These are phyloP conservation scores for Micromesistius poutassou DNA, from an alignment of 2,797 vertebrate genomes.

Conservation along the genomic window DNA sequence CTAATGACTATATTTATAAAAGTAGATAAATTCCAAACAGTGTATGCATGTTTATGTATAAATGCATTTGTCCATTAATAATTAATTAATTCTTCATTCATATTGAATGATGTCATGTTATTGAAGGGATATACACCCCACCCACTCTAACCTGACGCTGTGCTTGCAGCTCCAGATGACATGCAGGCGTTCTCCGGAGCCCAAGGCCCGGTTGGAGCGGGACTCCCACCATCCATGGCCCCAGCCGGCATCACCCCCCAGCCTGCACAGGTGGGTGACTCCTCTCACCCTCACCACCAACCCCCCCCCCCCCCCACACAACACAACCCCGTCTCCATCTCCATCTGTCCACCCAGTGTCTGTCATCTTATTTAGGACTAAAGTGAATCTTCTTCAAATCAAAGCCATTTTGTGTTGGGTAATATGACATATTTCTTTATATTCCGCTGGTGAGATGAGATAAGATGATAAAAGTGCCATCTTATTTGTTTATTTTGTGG, in stretches of 20 bases:
- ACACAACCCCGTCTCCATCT: neutral
- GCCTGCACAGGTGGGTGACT: slow-evolving; percentile 67
- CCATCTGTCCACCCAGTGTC: neutral
- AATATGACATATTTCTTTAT: neutral
- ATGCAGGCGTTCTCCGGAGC: slow-evolving; percentile 73
- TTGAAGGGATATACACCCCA: neutral
- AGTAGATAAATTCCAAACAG: no score
- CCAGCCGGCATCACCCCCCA: slow-evolving; percentile 70
- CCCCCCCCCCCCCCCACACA: no score
- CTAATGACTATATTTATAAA: no score
- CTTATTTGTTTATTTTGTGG: neutral
- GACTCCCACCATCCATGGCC: slow-evolving; percentile 46
- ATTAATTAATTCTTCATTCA: no score
- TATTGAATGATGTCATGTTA: no score
- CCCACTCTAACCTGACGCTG: neutral
- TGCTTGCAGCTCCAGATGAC: slow-evolving; percentile 70
- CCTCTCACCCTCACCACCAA: no score
- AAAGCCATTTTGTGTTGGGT: neutral
- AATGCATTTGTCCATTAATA: no score
- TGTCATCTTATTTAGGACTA: neutral
- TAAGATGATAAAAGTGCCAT: neutral
- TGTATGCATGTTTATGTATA: no score
- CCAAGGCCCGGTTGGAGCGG: slow-evolving; percentile 59
- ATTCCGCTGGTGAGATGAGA: no score
- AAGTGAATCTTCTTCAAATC: neutral